These are phyloP conservation scores for Drosophila robusta DNA, from an alignment of 2,888 invertebrate species.

Conservation along the genomic window DNA sequence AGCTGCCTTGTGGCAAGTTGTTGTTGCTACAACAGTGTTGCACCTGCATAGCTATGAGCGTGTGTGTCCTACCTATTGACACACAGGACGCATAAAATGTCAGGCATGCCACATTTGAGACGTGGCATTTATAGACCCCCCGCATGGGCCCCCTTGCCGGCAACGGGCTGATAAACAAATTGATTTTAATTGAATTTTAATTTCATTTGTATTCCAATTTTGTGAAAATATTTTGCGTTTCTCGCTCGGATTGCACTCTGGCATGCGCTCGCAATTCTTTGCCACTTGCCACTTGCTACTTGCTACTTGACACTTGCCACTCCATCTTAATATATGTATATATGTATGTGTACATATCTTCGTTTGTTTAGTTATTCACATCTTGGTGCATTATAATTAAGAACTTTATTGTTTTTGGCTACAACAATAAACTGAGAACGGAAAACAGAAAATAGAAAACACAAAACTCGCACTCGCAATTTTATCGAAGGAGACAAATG, in stretches of 20 bases:
- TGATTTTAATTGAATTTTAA: constrained; percentile 70
- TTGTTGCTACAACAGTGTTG: constrained; percentile 19
- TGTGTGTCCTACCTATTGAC: constrained; percentile 24
- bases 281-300: constrained; percentile 9
- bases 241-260: constrained; percentile 19
- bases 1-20: constrained; percentile 30
- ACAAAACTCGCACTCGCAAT: background rate
- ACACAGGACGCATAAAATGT: constrained; percentile 14
- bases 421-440: constrained; percentile 34
- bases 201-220: constrained; percentile 41
- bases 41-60: constrained; percentile 18
- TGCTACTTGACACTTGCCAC: constrained; percentile 3
- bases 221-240: constrained; percentile 30
- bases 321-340: background rate
- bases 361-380: constrained; percentile 44
- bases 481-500: constrained; percentile 1
- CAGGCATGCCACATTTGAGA: constrained; percentile 6
- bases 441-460: constrained; percentile 14
- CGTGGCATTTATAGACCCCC: background rate
- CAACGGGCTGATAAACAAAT: constrained; percentile 23
- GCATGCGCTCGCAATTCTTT: constrained; percentile 12
- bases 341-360: constrained; percentile 2
- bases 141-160: background rate
- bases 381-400: constrained; percentile 71
- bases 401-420: constrained; percentile 55